Base-by-base conservation (phyloP, 2,888 invertebrate genomes). In the Sesamia inferens region DNA sequence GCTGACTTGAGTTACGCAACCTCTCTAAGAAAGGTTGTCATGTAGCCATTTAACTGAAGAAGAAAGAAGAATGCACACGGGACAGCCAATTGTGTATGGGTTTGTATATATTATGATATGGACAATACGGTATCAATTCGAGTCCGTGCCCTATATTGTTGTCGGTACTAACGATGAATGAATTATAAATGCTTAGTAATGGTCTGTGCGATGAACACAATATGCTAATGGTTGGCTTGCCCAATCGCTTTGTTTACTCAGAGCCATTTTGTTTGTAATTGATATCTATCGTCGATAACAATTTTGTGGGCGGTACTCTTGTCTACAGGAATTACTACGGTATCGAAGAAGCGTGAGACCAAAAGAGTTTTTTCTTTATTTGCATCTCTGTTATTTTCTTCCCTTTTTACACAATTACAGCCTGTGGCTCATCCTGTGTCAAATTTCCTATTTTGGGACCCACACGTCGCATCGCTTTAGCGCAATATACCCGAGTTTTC, bases 201-300 rank as follows among this genome's bases (percentile, higher is more conserved):
- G 51, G 77, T 59, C 55, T 55, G n/a, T 48, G 31, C 24, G 61
- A 58, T 59, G 47, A 62, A 58, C 70, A 78, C 71, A 67, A 76
- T 71, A 82, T 68, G 73, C 73, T 77, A 85, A 84, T 84, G 76
- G 75, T 59, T 58, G 62, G 59, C 47, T 74, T 71, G 59, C 70
- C 74, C 31, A 57, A 24, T 62, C 48, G 61, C 64, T 62, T 78
- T 79, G 86, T 76, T 81, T 84, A 77, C 68, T 67, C 68, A 77
- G 64, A 79, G 71, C 72, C 65, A 67, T 82, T 72, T 76, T 67
- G 76, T 77, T 81, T 86, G 85, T 85, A 78, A 83, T 84, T 84
- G 78, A 76, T 74, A 76, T 54, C 44, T 59, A 44, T 59, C 59
- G 65, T 54, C 75, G 67, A 76, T 71, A 73, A 66, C 62, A 68